Evolutionary conservation across 2,888 invertebrate species (phyloP), one percentile per base, ranked within the genome.

Genomic region (Orthonevra nobilis): DNA sequence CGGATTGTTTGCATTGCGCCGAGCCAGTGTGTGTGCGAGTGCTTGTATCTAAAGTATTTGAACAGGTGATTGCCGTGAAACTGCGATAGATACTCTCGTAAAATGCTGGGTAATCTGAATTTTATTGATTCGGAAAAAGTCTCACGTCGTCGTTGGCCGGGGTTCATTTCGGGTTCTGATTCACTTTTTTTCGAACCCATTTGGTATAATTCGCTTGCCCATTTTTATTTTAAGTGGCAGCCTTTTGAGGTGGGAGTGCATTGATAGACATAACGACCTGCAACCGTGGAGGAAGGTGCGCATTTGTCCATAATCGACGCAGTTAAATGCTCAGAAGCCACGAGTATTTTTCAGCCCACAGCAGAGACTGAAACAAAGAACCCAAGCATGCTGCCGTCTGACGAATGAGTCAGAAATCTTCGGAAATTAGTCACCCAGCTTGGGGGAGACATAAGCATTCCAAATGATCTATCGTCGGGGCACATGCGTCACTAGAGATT

Each of bases 171-270:
- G 40, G 66, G 69, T 60, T 58, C 72, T 77, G 77, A 64, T 72
- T 77, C 72, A 77, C 38, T 72, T 73, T 61, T n/a, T n/a, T 79
- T 40, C 56, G 42, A 73, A 73, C 40, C 66, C 46, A 73, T 61
- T 61, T 46, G 66, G 60, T 63, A 46, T 23, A 26, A 52, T 34
- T 79, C 79, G 66, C 17, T 79, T 66, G 68, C 73, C 73, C 79
- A 73, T 73, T 73, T 73, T 73, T 61, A 79, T 79, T 73, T 79
- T 73, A 79, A 79, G 79, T 79, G 79, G 79, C 73, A 40, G 73
- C 68, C 32, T 32, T 50, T 15, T 9, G 12, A 10, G 12, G 32
- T 23, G 75, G 69, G 61, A 40, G 54, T 61, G 46, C n/a, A n/a
- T 73, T 40, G 48, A 10, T 46, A 30, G 44, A 48, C 30, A 48